phyloP scores from a whole-genome alignment of 1,140 invertebrate species.

The Caenorhabditis briggsae region DNA sequence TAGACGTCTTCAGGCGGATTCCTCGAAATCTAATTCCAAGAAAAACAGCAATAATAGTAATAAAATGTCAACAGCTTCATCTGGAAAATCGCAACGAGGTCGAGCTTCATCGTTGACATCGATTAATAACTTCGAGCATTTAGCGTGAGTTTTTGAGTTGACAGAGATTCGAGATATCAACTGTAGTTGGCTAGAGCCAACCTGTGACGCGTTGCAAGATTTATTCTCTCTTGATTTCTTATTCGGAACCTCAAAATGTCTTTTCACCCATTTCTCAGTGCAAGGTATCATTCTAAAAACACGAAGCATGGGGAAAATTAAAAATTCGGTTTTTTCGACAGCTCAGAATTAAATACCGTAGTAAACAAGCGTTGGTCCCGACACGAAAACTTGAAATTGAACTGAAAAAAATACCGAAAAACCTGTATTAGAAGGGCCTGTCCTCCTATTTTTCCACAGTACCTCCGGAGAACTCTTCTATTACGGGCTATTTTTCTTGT shows the following conservation, averaged over 20 bases:
- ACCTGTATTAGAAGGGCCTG: too few relatives aligned
- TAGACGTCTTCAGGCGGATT: conserved; percentile 8
- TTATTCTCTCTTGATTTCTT: conserved; percentile 20
- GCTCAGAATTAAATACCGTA: too few relatives aligned
- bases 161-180: too few relatives aligned
- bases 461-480: too few relatives aligned
- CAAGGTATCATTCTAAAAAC: not conserved
- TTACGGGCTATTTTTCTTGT: too few relatives aligned
- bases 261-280: conserved; percentile 12
- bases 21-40: not conserved
- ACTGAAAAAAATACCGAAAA: too few relatives aligned
- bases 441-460: too few relatives aligned
- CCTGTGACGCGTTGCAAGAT: not conserved
- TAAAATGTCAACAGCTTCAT: conserved; percentile 20
- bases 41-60: conserved; percentile 4
- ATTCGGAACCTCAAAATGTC: not conserved
- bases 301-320: too few relatives aligned
- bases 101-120: conserved; percentile 35
- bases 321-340: too few relatives aligned
- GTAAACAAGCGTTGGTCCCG: too few relatives aligned
- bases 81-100: not conserved
- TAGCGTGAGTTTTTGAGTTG: conserved; percentile 7
- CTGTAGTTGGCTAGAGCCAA: too few relatives aligned
- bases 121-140: conserved; percentile 33
- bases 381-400: too few relatives aligned